phyloP scores from a whole-genome alignment of 2,797 vertebrate species.

The Alectoris magna region DNA sequence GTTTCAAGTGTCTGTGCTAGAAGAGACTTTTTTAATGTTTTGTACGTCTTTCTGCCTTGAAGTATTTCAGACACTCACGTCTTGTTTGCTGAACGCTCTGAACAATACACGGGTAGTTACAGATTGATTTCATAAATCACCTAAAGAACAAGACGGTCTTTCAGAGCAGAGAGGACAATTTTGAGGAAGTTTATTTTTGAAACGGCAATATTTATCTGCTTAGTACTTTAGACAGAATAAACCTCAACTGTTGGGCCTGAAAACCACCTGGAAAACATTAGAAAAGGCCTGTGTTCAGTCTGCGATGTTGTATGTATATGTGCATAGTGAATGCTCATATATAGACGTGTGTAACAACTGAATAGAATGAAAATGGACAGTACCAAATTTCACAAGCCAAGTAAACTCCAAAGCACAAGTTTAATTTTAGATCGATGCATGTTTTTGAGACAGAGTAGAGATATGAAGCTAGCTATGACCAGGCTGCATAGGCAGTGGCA shows the following conservation, averaged over 20 bases:
- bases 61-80: slow-evolving; percentile 67
- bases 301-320: neutral
- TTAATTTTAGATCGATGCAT: slow-evolving; percentile 7
- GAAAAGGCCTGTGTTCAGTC: neutral
- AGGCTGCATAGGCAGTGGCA: neutral
- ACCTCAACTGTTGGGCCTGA: neutral
- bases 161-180: slow-evolving; percentile 63
- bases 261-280: slow-evolving; percentile 12
- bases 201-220: slow-evolving; percentile 45
- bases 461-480: neutral
- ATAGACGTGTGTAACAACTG: neutral
- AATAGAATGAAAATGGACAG: neutral
- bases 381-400: neutral
- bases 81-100: slow-evolving; percentile 75
- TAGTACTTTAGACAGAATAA: slow-evolving; percentile 5
- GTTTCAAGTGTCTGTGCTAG: slow-evolving; percentile 21
- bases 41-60: slow-evolving; percentile 44
- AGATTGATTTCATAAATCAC: slow-evolving; percentile 66
- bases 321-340: neutral
- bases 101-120: slow-evolving; percentile 48
- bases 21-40: neutral
- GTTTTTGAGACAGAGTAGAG: neutral
- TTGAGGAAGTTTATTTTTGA: slow-evolving; percentile 70
- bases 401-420: neutral
- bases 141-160: slow-evolving; percentile 62